Percentiles rank a stretch among this genome's conserved stretches.
phyloP scores from a whole-genome alignment of 2,113 vertebrate genomes.

The Perognathus longimembris region DNA sequence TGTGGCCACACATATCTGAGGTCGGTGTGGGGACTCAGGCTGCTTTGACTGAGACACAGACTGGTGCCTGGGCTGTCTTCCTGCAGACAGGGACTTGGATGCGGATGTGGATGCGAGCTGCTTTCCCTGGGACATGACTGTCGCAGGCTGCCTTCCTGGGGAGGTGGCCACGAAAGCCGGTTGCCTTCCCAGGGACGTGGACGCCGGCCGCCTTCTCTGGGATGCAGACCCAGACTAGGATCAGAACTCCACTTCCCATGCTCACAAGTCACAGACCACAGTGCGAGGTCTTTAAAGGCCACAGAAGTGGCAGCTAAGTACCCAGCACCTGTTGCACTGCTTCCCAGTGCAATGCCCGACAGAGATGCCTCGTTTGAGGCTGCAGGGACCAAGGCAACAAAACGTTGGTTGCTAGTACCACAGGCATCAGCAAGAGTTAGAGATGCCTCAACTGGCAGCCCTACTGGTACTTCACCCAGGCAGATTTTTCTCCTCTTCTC shows the following conservation, averaged over 20 bases:
- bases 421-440: fast-evolving
- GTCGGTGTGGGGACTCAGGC: fast-evolving
- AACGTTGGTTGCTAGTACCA: fast-evolving
- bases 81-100: too few species aligned
- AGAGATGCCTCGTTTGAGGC: fast-evolving
- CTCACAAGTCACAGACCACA: fast-evolving
- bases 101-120: too few species aligned
- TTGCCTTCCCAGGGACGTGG: too few species aligned
- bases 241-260: fast-evolving
- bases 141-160: too few species aligned
- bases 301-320: fast-evolving
- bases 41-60: neutral
- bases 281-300: fast-evolving
- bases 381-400: fast-evolving
- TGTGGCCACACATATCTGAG: neutral
- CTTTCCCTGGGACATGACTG: too few species aligned
- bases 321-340: neutral
- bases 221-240: too few species aligned
- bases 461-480: neutral
- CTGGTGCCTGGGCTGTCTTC: too few species aligned
- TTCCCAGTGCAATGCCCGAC: fast-evolving
- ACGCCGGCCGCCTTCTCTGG: too few species aligned
- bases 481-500: neutral
- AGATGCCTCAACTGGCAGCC: fast-evolving
- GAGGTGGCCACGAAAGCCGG: too few species aligned